phyloP scores from a whole-genome alignment of 2,113 vertebrate species.

The Chaetodon auriga region DNA sequence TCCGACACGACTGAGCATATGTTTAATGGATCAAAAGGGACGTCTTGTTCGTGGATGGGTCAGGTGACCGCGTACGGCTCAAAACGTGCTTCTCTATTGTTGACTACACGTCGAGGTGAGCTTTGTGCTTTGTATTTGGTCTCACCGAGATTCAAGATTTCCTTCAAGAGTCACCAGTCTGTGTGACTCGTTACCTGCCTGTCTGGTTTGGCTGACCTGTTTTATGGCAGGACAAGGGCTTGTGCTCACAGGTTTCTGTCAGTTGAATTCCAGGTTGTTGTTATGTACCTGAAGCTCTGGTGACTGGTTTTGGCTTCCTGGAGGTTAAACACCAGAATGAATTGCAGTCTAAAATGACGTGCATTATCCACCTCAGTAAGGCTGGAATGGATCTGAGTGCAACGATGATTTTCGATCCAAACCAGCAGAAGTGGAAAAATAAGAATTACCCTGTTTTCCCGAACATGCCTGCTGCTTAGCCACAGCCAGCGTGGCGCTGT shows the following conservation, averaged over 20 bases:
- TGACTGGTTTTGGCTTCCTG: background rate
- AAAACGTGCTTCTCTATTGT: conserved; percentile 56
- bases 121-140: conserved; percentile 57
- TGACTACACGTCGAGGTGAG: conserved; percentile 34
- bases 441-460: conserved; percentile 35
- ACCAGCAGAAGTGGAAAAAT: conserved; percentile 5
- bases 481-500: conserved; percentile 18
- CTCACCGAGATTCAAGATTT: conserved; percentile 56
- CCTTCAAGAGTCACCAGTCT: conserved; percentile 34
- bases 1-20: background rate
- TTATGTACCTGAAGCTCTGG: background rate
- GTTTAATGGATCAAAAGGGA: conserved; percentile 24
- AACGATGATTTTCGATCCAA: conserved; percentile 1
- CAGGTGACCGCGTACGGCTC: conserved; percentile 22
- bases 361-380: background rate
- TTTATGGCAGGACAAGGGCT: conserved; percentile 20
- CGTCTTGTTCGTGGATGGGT: conserved; percentile 14
- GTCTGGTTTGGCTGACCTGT: conserved; percentile 67
- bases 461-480: conserved; percentile 47
- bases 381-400: background rate
- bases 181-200: conserved; percentile 63
- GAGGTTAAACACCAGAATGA: conserved; percentile 2
- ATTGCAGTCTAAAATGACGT: background rate
- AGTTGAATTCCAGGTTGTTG: conserved; percentile 11
- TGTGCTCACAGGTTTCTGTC: conserved; percentile 54